These are phyloP conservation scores for Pygmarrhopalites habei DNA, from an alignment of 1,140 invertebrate species.

Conservation along the genomic window DNA sequence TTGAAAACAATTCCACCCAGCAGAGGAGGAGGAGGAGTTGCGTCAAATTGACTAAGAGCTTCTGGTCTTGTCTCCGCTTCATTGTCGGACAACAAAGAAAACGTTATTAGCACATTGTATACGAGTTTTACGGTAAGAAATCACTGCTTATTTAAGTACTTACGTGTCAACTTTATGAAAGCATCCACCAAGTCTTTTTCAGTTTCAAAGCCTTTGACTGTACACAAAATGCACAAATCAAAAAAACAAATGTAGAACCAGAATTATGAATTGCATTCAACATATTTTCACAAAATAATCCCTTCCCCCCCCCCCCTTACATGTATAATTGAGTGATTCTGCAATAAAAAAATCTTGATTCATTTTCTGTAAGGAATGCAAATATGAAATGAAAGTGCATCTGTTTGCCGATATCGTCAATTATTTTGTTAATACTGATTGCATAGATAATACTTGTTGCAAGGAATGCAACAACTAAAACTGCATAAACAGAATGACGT, in stretches of 20 bases:
- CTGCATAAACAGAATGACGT: too few species aligned
- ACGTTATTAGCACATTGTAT: too few species aligned
- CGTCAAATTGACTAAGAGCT: neutral
- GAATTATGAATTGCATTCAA: neutral
- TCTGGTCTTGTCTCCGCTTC: neutral
- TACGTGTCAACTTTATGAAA: slow-evolving; percentile 17
- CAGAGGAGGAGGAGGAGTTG: neutral
- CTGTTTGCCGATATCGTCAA: too few species aligned
- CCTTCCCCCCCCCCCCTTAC: slow-evolving; percentile 14
- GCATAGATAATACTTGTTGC: too few species aligned
- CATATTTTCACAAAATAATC: neutral
- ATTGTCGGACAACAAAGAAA: neutral
- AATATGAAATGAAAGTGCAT: too few species aligned
- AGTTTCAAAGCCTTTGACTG: slow-evolving; percentile 31
- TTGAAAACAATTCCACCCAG: slow-evolving; percentile 7
- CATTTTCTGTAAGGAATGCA: too few species aligned
- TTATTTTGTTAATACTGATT: too few species aligned
- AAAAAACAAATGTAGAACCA: neutral
- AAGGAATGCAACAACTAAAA: too few species aligned
- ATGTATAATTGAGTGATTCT: slow-evolving; percentile 20
- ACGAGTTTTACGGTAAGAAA: neutral
- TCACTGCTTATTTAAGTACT: too few species aligned
- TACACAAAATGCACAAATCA: neutral
- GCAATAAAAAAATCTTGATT: slow-evolving; percentile 24
- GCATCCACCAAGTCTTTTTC: slow-evolving; percentile 22